Conservation (phyloP, 1,140 invertebrate species). For the Pinna nobilis region DNA sequence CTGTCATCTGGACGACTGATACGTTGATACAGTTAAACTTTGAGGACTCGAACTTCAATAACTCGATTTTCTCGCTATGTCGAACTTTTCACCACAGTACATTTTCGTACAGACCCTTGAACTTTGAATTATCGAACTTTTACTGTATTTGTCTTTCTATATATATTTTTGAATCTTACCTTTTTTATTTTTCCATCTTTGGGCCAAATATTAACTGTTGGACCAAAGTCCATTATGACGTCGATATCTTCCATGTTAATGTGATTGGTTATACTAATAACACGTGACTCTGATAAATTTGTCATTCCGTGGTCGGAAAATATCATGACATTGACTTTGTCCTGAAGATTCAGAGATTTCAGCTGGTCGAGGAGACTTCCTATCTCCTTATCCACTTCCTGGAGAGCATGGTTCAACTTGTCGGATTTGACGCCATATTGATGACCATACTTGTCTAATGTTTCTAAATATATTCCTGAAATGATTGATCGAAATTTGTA, state of each 20-base stretch:
- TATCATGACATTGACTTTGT: slow-evolving; percentile 74
- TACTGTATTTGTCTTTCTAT: no score
- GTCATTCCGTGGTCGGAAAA: slow-evolving; percentile 76
- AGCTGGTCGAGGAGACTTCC: slow-evolving; percentile 56
- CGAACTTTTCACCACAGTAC: no score
- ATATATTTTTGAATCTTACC: slow-evolving; percentile 53
- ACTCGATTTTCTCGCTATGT: no score
- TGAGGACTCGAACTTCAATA: no score
- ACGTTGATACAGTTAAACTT: no score
- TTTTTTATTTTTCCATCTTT: slow-evolving; percentile 44
- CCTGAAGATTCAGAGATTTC: slow-evolving; percentile 25
- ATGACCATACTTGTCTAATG: slow-evolving; percentile 63
- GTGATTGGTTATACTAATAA: slow-evolving; percentile 62
- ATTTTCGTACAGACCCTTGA: no score
- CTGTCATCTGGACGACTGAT: no score
- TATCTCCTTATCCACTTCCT: slow-evolving; percentile 60
- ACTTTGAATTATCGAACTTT: no score
- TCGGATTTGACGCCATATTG: slow-evolving; percentile 52
- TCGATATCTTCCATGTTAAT: slow-evolving; percentile 58
- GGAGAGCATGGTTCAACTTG: slow-evolving; percentile 45
- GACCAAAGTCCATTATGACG: slow-evolving; percentile 62
- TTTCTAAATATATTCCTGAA: slow-evolving; percentile 61
- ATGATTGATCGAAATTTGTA: no score
- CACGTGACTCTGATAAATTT: slow-evolving; percentile 49
- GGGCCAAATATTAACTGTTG: slow-evolving; percentile 67